Evolutionary conservation across 2,888 invertebrate species (phyloP).

Genomic region (Pandemis cinnamomeana): DNA sequence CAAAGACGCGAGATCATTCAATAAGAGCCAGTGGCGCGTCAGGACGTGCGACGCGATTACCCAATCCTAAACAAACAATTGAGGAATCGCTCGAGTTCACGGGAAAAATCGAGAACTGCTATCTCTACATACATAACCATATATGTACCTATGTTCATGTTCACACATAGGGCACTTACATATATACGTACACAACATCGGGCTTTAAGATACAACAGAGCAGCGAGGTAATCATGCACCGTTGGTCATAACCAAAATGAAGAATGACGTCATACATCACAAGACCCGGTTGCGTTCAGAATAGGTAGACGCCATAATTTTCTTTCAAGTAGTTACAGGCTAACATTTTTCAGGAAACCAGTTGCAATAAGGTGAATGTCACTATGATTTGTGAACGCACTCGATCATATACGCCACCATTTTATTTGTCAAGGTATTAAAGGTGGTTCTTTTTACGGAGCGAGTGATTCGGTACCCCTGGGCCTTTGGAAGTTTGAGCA

Average conservation of each 20-base stretch:
- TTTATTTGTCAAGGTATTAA: constrained; percentile 18
- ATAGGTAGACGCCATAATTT: constrained; percentile 46
- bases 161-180: background rate
- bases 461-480: constrained; percentile 8
- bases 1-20: constrained; percentile 57
- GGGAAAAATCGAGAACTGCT: constrained; percentile 57
- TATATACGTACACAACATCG: background rate
- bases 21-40: constrained; percentile 53
- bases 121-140: constrained; percentile 28
- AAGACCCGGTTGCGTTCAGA: constrained; percentile 57
- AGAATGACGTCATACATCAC: constrained; percentile 66
- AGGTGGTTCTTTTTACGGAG: constrained; percentile 1
- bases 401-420: constrained; percentile 56
- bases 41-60: constrained; percentile 53
- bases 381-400: constrained; percentile 69
- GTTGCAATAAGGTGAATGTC: constrained; percentile 74
- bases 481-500: constrained; percentile 18
- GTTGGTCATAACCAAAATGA: constrained; percentile 55
- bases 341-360: constrained; percentile 62
- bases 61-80: constrained; percentile 72
- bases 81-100: constrained; percentile 56
- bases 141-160: constrained; percentile 5
- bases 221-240: constrained; percentile 48
- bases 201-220: background rate
- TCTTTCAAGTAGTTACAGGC: constrained; percentile 45